These are phyloP conservation scores for Naja naja DNA, from an alignment of 2,113 vertebrate genomes.

Conservation along the genomic window DNA sequence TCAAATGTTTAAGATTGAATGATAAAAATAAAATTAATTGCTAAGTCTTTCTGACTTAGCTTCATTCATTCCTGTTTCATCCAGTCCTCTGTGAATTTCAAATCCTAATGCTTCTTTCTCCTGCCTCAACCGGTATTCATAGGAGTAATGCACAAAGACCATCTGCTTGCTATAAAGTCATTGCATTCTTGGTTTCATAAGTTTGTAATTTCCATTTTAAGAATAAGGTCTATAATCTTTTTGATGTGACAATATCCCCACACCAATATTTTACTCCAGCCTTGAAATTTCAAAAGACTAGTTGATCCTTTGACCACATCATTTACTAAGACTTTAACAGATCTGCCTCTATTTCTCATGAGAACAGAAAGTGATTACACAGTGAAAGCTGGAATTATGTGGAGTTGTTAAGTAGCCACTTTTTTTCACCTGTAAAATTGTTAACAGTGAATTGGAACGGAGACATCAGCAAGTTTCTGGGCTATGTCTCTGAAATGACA, in stretches of 20 bases:
- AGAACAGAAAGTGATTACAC: background rate
- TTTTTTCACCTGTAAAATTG: background rate
- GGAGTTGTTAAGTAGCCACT: background rate
- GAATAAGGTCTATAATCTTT: background rate
- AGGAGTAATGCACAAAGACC: constrained; percentile 17
- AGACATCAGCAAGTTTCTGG: background rate
- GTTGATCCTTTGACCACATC: background rate
- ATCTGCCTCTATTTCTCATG: background rate
- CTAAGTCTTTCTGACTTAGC: constrained; percentile 39
- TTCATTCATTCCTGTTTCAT: constrained; percentile 36
- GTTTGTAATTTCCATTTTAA: background rate
- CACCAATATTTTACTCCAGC: background rate
- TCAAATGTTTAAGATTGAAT: constrained; percentile 34
- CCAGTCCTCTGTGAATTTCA: constrained; percentile 36
- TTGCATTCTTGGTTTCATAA: constrained; percentile 22
- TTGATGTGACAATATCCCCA: background rate
- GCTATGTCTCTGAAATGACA: background rate
- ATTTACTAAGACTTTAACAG: background rate
- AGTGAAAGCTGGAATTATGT: background rate
- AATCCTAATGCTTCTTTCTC: constrained; percentile 29
- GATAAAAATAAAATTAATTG: constrained; percentile 50
- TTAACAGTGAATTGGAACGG: background rate
- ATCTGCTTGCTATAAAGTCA: constrained; percentile 27
- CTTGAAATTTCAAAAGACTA: background rate
- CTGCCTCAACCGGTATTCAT: constrained; percentile 21